Evolutionary conservation across 2,113 vertebrate genomes (phyloP).

Genomic region (Zosterops lateralis): DNA sequence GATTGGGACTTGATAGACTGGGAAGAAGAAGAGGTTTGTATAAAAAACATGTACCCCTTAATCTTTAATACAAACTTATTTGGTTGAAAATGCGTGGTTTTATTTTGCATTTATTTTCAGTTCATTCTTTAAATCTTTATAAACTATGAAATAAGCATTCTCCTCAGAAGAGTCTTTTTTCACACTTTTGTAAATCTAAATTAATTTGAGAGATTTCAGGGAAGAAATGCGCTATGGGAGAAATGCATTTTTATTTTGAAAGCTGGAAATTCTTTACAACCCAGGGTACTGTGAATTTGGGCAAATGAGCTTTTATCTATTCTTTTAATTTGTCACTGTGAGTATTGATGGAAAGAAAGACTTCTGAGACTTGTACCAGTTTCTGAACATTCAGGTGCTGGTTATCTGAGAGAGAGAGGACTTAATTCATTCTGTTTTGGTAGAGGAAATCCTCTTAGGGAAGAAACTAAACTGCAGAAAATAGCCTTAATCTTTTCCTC

Average conservation of each 20-base stretch:
- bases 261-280: neutral
- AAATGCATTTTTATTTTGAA: neutral
- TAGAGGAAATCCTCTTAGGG: neutral
- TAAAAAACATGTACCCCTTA: neutral
- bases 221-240: neutral
- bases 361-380: neutral
- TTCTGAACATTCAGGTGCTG: neutral
- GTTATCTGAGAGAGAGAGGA: neutral
- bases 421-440: neutral
- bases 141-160: neutral
- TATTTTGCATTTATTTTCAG: neutral
- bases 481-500: neutral
- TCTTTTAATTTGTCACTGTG: neutral
- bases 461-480: neutral
- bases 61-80: neutral
- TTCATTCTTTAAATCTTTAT: neutral
- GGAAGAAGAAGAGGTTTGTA: constrained; percentile 94
- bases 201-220: neutral
- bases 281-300: neutral
- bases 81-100: neutral
- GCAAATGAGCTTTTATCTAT: neutral
- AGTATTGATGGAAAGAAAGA: neutral
- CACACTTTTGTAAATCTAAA: neutral
- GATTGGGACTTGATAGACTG: constrained; percentile 98
- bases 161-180: neutral